Base-by-base conservation (phyloP, 1,140 invertebrate genomes). In the Aphaenogaster floridana region DNA sequence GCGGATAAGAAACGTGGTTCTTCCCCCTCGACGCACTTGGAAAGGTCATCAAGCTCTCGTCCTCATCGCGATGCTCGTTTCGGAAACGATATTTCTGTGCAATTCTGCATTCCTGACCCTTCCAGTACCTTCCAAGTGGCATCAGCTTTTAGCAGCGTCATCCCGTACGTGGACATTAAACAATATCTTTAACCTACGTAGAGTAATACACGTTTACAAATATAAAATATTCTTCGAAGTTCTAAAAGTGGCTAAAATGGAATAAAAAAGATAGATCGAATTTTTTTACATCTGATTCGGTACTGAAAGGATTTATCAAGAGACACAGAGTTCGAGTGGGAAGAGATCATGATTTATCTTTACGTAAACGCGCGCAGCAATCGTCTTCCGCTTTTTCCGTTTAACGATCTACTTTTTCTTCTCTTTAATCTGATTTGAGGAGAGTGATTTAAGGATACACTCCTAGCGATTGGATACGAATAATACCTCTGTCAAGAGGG, bases 341-440 rank as follows among this genome's bases (percentile, higher is more conserved):
- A 86, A 89, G 87, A 89, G 87, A 89, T 79, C 74, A 28, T 52
- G 54, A 76, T 48, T 87, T 86, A 50, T 39, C 63, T 48, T 54
- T 76, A 86, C 66, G 80, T 79, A 89, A 79, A 89, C 54, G 87
- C 87, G 81, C 74, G 88, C 78, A 81, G 86, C 88, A 84, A 89
- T 79, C 52, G 74, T 64, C 74, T 86, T 48, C 39, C 36, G 17
- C 28, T 68, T 48, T 48, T 48, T 42, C 17, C 50, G 28, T 15
- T 42, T 21, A 50, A 68, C n/a, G 42, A 0, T 8, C 17, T 36
- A 15, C 2, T 2, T 50, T 50, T 28, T 34, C 2, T 21, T 69
- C 42, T 45, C n/a, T 45, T 68, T 13, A 34, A 28, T 69, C 13
- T 4, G 15, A 71, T 42, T 71, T 15, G 9, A 64, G 13, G 21